Percentiles rank a stretch among this genome's conserved stretches.
Evolutionary conservation across 2,113 vertebrate species (phyloP).

Genomic region (Anas platyrhynchos): DNA sequence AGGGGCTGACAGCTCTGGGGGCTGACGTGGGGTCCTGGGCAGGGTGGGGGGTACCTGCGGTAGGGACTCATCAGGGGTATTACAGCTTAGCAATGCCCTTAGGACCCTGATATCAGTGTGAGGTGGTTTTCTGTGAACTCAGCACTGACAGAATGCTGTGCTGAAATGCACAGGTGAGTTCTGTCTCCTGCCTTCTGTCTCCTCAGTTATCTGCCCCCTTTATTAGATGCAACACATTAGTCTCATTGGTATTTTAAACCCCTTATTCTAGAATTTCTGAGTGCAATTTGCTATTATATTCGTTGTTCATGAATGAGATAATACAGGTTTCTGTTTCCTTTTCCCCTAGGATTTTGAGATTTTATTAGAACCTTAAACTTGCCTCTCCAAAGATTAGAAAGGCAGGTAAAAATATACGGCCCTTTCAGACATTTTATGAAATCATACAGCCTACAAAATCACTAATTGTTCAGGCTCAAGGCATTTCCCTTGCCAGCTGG

Average conservation of each 20-base stretch:
- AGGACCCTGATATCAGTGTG: rapidly evolving
- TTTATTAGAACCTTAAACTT: not conserved
- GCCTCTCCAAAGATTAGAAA: not conserved
- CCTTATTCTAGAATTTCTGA: not conserved
- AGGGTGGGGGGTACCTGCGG: too few species aligned
- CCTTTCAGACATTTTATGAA: not conserved
- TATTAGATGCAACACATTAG: not conserved
- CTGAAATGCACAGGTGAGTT: not conserved
- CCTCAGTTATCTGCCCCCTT: not conserved
- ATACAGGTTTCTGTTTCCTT: not conserved
- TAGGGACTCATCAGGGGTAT: not conserved
- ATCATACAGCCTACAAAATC: not conserved
- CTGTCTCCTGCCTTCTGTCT: not conserved
- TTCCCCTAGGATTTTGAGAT: not conserved
- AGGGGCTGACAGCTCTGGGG: not conserved
- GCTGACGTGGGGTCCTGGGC: rapidly evolving
- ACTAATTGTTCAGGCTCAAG: not conserved
- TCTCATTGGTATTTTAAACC: not conserved
- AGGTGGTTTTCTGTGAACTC: not conserved
- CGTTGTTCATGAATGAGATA: not conserved
- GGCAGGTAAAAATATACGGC: not conserved
- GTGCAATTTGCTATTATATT: not conserved
- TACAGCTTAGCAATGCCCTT: too few species aligned
- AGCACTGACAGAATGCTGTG: not conserved
- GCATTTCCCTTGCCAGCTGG: not conserved